Evolutionary conservation across 1,140 invertebrate species (phyloP), one percentile per base, ranked within the genome.

Genomic region (Drosophila tristis): DNA sequence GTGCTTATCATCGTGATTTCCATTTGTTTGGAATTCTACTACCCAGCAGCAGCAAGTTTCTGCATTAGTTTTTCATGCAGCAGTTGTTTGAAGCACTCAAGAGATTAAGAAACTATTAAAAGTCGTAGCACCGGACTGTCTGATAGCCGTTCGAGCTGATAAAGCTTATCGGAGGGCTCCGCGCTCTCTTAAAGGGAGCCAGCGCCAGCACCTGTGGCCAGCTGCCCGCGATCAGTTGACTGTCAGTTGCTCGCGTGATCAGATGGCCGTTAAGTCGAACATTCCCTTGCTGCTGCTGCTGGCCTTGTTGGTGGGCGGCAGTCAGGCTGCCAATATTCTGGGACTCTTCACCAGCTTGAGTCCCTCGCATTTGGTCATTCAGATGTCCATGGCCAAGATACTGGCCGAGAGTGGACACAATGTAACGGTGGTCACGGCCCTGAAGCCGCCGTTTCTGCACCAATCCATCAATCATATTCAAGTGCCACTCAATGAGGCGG

Each of bases 371-470:
- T 63, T 92, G 42, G 80, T 92, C 1, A 51, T 91, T 3, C 72
- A 91, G 7, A 81, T 91, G 85, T 80, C 90, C 2, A 66, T 92
- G 55, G 68, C 65, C 2, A 73, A 70, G 35, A 67, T 78, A 9
- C 39, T 92, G 20, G 89, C 79, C 0, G 89, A 92, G 26, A 43
- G 56, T 4, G 89, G 89, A 4, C 91, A 92, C 39, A 86, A 92
- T 60, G 70, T 92, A 1, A 91, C 91, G 0, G 85, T 91, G 1
- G 80, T 92, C 0, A 75, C 77, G 0, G 50, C 54, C 0, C 2
- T 86, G 0, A 77, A 81, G 26, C 90, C 90, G 2, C 66, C 77
- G 5, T 20, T 80, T 0, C 60, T 8, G 4, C 77, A 84, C 26
- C 74, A 64, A n/a, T 54, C 74, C 2, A 84, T 91, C 6, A 70